Evolutionary conservation across 2,797 vertebrate genomes (phyloP).

Genomic region (Melanotaenia nigrans): DNA sequence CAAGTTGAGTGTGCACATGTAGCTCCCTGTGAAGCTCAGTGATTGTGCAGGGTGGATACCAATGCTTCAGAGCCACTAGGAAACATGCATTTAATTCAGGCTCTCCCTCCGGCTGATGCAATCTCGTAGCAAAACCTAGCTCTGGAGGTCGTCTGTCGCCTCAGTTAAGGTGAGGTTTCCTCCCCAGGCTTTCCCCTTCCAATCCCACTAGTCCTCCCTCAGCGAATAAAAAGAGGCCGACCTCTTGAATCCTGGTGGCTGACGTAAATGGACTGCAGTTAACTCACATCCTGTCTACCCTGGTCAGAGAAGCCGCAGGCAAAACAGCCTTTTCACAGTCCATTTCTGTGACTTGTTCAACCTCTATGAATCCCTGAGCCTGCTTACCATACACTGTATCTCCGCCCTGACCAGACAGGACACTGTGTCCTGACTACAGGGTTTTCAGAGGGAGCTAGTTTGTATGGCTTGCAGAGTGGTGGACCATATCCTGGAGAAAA

Average conservation of each 20-base stretch:
- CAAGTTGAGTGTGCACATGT: slow-evolving; percentile 22
- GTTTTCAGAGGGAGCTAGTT: slow-evolving; percentile 29
- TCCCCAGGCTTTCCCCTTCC: slow-evolving; percentile 41
- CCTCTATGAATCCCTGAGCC: slow-evolving; percentile 23
- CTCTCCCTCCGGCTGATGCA: slow-evolving; percentile 73
- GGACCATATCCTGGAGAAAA: slow-evolving; percentile 32
- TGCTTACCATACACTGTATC: slow-evolving; percentile 16
- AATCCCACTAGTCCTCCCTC: slow-evolving; percentile 3
- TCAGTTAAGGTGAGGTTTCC: slow-evolving; percentile 71
- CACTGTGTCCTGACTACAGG: slow-evolving; percentile 38
- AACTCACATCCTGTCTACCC: slow-evolving; percentile 74
- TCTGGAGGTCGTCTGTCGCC: slow-evolving; percentile 64
- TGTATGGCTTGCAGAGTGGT: slow-evolving; percentile 34
- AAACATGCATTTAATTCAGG: slow-evolving; percentile 45
- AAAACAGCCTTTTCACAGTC: slow-evolving; percentile 28
- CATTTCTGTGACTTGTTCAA: slow-evolving; percentile 16
- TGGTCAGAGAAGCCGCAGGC: slow-evolving; percentile 62
- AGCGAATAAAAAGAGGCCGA: slow-evolving; percentile 54
- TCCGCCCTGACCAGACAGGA: slow-evolving; percentile 39
- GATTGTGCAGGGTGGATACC: slow-evolving; percentile 22
- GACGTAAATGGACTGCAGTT: slow-evolving; percentile 74
- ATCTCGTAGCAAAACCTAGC: slow-evolving; percentile 68
- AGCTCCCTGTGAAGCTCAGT: slow-evolving; percentile 34
- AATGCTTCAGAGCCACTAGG: slow-evolving; percentile 36
- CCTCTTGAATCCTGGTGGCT: slow-evolving; percentile 67